A percentile compares a stretch with the other conserved stretches of the same genome.
These are phyloP conservation scores for Brachypterus glaber DNA, from an alignment of 2,888 invertebrate genomes.

Conservation along the genomic window DNA sequence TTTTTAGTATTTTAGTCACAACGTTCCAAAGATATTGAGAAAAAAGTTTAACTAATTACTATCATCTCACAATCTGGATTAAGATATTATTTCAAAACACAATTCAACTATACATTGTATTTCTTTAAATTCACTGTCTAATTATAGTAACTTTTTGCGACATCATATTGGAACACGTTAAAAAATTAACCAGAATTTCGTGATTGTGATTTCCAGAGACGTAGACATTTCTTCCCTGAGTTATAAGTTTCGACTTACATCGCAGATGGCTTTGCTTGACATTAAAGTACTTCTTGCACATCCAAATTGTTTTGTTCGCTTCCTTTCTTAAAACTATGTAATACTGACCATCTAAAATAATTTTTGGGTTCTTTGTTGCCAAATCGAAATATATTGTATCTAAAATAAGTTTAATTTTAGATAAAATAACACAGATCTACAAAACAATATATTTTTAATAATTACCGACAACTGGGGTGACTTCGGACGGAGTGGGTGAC, in stretches of 20 bases:
- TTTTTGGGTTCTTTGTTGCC: constrained; percentile 23
- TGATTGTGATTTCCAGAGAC: constrained; percentile 23
- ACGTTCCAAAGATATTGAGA: too few relatives aligned
- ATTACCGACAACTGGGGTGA: too few relatives aligned
- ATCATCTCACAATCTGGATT: too few relatives aligned
- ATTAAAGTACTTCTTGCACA: constrained; percentile 20
- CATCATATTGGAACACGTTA: constrained; percentile 18
- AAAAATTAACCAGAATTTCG: constrained; percentile 14
- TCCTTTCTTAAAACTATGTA: constrained; percentile 20
- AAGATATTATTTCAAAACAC: too few relatives aligned
- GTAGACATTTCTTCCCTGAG: constrained; percentile 18
- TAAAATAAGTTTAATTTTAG: too few relatives aligned
- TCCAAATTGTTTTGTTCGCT: constrained; percentile 21
- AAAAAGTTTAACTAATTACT: too few relatives aligned
- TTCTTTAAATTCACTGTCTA: too few relatives aligned
- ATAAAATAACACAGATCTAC: too few relatives aligned
- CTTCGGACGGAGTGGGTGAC: too few relatives aligned
- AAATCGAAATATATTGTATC: constrained; percentile 21
- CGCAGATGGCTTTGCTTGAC: constrained; percentile 8
- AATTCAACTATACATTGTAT: too few relatives aligned
- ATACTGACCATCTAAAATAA: constrained; percentile 20
- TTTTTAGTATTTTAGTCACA: too few relatives aligned
- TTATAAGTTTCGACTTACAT: constrained; percentile 23
- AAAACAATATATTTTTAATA: too few relatives aligned
- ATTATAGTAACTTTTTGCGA: constrained; percentile 23